A percentile compares a stretch with the other conserved stretches of the same genome.
Conservation (phyloP, 2,888 invertebrate genomes). For the Caenorhabditis sp. region DNA sequence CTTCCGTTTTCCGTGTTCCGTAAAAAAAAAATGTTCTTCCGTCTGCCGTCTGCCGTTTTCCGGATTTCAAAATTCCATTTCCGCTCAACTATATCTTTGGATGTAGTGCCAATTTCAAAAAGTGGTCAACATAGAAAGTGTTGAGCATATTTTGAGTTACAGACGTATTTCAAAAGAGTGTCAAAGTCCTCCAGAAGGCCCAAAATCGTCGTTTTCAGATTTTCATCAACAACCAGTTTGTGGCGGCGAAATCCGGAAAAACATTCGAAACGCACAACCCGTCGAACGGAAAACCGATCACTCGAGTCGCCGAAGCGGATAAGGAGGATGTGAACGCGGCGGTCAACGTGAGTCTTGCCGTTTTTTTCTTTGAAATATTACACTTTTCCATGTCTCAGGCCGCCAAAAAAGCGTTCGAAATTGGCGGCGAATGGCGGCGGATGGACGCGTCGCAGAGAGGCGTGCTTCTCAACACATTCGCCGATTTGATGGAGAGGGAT, state of each 20-base stretch:
- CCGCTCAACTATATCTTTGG: too few species aligned
- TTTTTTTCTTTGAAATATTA: too few species aligned
- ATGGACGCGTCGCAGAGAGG: conserved; percentile 83
- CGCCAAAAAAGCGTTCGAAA: conserved; percentile 81
- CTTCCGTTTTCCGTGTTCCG: too few species aligned
- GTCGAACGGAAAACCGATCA: conserved; percentile 71
- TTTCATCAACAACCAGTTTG: conserved; percentile 97
- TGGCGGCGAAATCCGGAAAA: conserved; percentile 88
- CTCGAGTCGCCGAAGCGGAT: conserved; percentile 84
- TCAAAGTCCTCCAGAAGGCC: too few species aligned
- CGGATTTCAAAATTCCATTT: too few species aligned
- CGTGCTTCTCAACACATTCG: conserved; percentile 81
- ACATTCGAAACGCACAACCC: conserved; percentile 83
- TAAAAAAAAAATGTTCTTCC: too few species aligned
- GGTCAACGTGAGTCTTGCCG: conserved; percentile 76
- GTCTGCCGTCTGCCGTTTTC: too few species aligned
- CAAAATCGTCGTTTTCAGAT: too few species aligned
- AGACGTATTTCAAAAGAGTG: too few species aligned
- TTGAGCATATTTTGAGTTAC: too few species aligned
- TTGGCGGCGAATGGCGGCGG: conserved; percentile 82
- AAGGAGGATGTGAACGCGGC: conserved; percentile 84
- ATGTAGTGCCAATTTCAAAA: too few species aligned
- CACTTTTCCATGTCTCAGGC: conserved; percentile 79
- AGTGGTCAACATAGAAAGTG: too few species aligned
- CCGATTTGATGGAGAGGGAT: conserved; percentile 83